Conservation (phyloP, 1,140 invertebrate species). For the Metaphire vulgaris region DNA sequence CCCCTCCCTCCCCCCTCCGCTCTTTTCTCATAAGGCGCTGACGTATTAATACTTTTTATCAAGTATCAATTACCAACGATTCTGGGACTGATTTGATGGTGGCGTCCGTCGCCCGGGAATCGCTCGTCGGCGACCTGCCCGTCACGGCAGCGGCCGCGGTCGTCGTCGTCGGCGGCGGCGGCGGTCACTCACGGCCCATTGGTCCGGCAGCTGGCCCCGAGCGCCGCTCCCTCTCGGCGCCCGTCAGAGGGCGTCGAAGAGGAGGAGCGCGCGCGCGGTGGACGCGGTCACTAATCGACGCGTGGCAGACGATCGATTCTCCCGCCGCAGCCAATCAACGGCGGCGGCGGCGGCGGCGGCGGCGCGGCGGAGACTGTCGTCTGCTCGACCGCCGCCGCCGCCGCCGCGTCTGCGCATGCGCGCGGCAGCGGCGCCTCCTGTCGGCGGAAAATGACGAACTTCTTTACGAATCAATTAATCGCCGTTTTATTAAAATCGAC, state of each 20-base stretch:
- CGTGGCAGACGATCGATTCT: not conserved
- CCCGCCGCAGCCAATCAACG: not conserved
- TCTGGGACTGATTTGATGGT: not conserved
- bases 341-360: no score
- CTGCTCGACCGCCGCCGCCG: no score
- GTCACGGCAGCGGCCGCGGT: no score
- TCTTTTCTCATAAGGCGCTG: not conserved
- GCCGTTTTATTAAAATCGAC: not conserved
- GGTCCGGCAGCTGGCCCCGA: no score
- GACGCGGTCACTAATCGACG: not conserved
- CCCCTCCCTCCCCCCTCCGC: no score
- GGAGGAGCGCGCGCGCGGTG: no score
- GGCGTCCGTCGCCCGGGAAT: not conserved
- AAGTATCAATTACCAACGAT: conserved; percentile 1
- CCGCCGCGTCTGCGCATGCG: not conserved
- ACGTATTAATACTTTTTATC: not conserved
- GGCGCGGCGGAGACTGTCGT: no score
- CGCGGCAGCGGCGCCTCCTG: no score
- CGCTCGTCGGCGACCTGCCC: no score
- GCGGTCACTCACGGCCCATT: not conserved
- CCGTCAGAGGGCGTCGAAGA: not conserved
- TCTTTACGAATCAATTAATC: not conserved
- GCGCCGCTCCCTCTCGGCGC: not conserved
- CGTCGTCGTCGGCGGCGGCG: no score
- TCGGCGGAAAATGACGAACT: not conserved